phyloP scores from a whole-genome alignment of 2,888 invertebrate species.

The Heterodera filipjevi region DNA sequence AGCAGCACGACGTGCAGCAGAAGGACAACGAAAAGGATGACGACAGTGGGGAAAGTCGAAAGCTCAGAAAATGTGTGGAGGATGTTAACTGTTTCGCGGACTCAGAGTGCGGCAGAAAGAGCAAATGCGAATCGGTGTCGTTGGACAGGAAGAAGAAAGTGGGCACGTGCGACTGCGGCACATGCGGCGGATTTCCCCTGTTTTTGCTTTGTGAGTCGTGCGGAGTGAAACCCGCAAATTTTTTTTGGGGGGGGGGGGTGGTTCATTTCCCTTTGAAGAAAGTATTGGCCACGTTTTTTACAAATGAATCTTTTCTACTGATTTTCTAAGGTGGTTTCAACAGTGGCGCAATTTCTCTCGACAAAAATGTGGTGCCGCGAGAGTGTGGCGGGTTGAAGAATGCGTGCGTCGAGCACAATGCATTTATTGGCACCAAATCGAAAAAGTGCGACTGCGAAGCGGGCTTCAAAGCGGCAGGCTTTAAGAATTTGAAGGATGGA shows the following conservation, averaged over 20 bases:
- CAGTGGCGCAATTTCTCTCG: neutral
- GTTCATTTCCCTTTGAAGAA: neutral
- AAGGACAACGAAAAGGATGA: neutral
- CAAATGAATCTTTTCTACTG: neutral
- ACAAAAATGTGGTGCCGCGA: neutral
- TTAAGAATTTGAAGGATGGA: neutral
- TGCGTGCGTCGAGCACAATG: constrained; percentile 3
- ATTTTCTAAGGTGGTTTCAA: neutral
- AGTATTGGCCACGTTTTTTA: no score
- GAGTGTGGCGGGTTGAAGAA: constrained; percentile 13
- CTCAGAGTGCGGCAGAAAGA: neutral
- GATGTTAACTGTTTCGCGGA: neutral
- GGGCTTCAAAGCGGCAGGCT: neutral
- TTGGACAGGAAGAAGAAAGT: neutral
- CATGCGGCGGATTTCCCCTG: neutral
- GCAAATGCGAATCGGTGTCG: neutral
- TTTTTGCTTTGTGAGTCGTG: neutral
- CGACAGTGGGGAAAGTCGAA: neutral
- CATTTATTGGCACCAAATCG: neutral
- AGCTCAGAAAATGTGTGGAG: neutral
- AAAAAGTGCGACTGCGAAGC: constrained; percentile 8
- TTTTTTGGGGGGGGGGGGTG: no score
- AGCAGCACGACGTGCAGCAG: neutral
- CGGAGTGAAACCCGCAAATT: no score
- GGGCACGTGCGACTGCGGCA: constrained; percentile 13